Evolutionary conservation across 2,113 vertebrate genomes (phyloP), one percentile per base, ranked within the genome.

Genomic region (Takifugu bimaculatus): DNA sequence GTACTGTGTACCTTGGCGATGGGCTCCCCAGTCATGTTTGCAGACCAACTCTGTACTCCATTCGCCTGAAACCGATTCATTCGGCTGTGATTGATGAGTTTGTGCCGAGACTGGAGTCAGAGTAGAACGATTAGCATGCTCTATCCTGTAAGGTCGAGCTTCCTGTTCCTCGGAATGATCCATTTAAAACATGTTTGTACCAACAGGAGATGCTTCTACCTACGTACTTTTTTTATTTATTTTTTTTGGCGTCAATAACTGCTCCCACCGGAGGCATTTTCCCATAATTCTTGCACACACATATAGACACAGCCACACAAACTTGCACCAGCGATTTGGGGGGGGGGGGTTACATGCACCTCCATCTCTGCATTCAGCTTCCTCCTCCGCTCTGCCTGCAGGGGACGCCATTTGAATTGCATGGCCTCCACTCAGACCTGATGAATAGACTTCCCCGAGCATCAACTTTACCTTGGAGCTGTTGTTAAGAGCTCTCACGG

Each of bases 371-470:
- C 52, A 48, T 66, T 39, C 44, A 59, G 48, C 58, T 32, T 29
- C 47, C 49, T 54, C 52, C 20, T 42, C 50, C 13, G 3, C 60
- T 52, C 43, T 73, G 50, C 15, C 65, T 56, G 1, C 57, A 56
- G 57, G 50, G 26, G n/a, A 64, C 49, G 59, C 20, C 27, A 32
- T 53, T 13, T 11, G 44, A 44, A 61, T 7, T 9, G 27, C 50
- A 26, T 15, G 49, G 51, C 67, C 50, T 55, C 45, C 20, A 2
- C 32, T 65, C 60, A 28, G 28, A 13, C 60, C 54, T 68, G 26
- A 74, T 60, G 61, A 70, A 72, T 39, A 49, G 49, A 63, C 68
- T 57, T 54, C 54, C 65, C 57, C 2, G 1, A 65, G 35, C 35
- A 60, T 50, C 51, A 42, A 49, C 55, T 54, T 57, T 70, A 59